Evolutionary conservation across 1,140 invertebrate genomes (phyloP), one percentile per base, ranked within the genome.

Genomic region (Bradysia coprophila): DNA sequence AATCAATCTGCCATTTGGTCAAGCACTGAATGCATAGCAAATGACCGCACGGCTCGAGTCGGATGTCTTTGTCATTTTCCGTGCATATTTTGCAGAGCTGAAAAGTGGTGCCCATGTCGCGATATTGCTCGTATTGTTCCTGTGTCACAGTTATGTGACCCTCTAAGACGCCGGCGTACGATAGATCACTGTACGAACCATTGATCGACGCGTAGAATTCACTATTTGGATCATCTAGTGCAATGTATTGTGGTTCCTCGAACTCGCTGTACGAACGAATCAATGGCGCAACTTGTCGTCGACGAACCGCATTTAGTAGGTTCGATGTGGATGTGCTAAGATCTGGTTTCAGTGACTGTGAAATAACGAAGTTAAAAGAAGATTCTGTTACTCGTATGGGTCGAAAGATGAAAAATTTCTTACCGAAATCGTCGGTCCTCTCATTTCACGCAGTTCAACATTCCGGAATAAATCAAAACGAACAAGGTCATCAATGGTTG

Each of bases 311-410:
- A 41, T 41, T 41, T 3, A 41, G 24, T 6, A 41, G 24, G 13
- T 22, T 41, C 40, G 23, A 23, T 8, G 40, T 41, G 4, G 40
- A 41, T n/a, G 21, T 28, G 13, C 40, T 41, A 18, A 41, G 13
- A 20, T 20, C 23, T 11, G 16, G 40, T 18, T 41, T 41, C 16
- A 41, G 23, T 41, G 40, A 41, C 40, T 41, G 18, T 31, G n/a
- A 31, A n/a, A 9, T 9, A 31, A 31, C 28, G n/a, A 31, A 31
- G n/a, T 9, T 9, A 9, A n/a, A 31, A 31, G 8, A 31, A n/a
- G 8, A 31, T n/a, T n/a, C 8, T 31, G n/a, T n/a, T n/a, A n/a
- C n/a, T n/a, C n/a, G n/a, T 31, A 9, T 31, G 8, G 28, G 28
- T 31, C n/a, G 8, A 31, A 31, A 31, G 8, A 9, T 31, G 8